A percentile compares a stretch with the other conserved stretches of the same genome.
Conservation (phyloP, 1,140 invertebrate species). For the Pseudomyrmex cubaensis region DNA sequence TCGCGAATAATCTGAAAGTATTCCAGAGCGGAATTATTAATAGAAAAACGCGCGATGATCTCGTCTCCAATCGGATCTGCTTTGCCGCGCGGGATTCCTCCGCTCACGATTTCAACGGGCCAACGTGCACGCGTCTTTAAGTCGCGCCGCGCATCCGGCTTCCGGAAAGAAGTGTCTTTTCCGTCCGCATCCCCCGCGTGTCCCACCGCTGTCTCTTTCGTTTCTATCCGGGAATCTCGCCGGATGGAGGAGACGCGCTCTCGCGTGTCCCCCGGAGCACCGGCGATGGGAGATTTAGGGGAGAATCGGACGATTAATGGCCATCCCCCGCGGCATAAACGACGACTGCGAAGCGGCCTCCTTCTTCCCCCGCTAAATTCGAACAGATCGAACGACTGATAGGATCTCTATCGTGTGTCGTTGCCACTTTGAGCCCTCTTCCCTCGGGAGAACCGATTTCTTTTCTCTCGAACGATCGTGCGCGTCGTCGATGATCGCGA, state of each 20-base stretch:
- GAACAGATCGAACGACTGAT: conserved; percentile 66
- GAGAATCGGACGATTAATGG: conserved; percentile 79
- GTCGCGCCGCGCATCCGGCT: conserved; percentile 80
- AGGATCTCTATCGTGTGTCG: conserved; percentile 44
- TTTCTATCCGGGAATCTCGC: conserved; percentile 68
- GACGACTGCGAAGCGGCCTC: conserved; percentile 58
- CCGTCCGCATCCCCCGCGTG: conserved; percentile 4
- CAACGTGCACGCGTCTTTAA: conserved; percentile 72
- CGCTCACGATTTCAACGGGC: conserved; percentile 9
- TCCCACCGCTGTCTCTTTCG: conserved; percentile 58
- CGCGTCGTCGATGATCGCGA: neutral
- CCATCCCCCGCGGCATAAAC: conserved; percentile 69
- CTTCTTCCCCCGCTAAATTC: conserved; percentile 56
- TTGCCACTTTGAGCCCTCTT: conserved; percentile 34
- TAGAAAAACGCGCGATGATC: neutral
- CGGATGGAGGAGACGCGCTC: conserved; percentile 68
- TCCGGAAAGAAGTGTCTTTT: conserved; percentile 75
- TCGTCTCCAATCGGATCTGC: neutral
- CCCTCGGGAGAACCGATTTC: neutral
- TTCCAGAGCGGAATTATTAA: neutral
- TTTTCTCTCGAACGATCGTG: neutral
- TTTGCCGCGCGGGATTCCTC: neutral
- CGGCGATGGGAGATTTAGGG: conserved; percentile 76
- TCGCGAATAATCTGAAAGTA: no score
- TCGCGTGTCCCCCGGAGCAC: conserved; percentile 57